These are phyloP conservation scores for Enteromius mattozi DNA, from an alignment of 2,797 vertebrate species.

Conservation along the genomic window DNA sequence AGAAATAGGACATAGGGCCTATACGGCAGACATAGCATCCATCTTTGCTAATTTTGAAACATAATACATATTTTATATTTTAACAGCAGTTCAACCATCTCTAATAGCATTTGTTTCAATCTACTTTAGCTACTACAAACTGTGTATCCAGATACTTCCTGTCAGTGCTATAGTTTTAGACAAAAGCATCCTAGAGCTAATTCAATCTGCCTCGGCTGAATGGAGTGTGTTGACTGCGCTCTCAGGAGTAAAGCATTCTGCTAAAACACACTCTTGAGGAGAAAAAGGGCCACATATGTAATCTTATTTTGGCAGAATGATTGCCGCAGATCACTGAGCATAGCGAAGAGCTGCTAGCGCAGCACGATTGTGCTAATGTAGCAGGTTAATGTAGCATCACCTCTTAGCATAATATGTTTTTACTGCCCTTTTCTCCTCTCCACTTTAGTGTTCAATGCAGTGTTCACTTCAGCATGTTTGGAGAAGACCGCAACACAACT, in stretches of 20 bases:
- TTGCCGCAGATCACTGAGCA: slow-evolving; percentile 48
- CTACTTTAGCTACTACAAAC: not conserved
- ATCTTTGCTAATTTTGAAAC: not conserved
- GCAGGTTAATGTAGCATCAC: slow-evolving; percentile 53
- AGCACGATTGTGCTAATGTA: slow-evolving; percentile 40
- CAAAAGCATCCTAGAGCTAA: slow-evolving; percentile 33
- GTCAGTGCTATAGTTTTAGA: slow-evolving; percentile 11
- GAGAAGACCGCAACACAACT: slow-evolving; percentile 20
- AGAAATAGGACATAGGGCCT: not conserved
- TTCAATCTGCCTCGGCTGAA: slow-evolving; percentile 51
- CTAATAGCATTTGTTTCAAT: not conserved
- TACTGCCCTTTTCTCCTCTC: slow-evolving; percentile 35
- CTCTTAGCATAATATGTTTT: slow-evolving; percentile 44
- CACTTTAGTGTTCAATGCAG: slow-evolving; percentile 17
- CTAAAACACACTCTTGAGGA: slow-evolving; percentile 47
- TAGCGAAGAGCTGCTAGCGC: slow-evolving; percentile 37
- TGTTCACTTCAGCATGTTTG: slow-evolving; percentile 4
- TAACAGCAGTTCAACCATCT: not conserved
- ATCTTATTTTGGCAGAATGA: slow-evolving; percentile 52
- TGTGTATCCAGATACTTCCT: not conserved
- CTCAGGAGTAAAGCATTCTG: slow-evolving; percentile 50
- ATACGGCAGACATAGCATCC: not conserved
- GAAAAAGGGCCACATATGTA: slow-evolving; percentile 41
- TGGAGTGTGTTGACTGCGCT: slow-evolving; percentile 56
- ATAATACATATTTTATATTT: not conserved